phyloP scores from a whole-genome alignment of 2,797 vertebrate species.

The Falco concolor region DNA sequence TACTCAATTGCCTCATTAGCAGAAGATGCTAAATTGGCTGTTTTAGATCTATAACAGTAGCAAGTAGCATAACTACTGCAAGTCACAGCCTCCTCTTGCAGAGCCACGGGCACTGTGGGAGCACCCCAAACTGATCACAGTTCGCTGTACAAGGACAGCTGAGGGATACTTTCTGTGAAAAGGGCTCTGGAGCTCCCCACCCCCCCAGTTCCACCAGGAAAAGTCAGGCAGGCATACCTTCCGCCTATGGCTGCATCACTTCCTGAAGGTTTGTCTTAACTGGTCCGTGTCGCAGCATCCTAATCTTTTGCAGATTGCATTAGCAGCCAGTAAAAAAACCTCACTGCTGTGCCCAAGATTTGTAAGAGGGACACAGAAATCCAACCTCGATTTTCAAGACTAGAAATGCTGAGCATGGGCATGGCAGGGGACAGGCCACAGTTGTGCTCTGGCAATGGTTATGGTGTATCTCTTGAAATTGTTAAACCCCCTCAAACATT shows the following conservation, averaged over 20 bases:
- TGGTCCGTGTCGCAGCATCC: neutral
- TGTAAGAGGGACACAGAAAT: neutral
- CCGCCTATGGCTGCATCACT: neutral
- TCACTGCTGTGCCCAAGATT: no score
- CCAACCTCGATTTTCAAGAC: neutral
- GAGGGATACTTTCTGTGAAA: neutral
- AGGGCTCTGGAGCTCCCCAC: neutral
- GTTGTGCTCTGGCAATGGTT: neutral
- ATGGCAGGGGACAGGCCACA: neutral
- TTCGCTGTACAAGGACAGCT: neutral
- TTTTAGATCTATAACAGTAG: neutral
- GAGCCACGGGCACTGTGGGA: rapidly evolving
- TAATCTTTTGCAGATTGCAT: neutral
- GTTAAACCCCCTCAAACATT: neutral
- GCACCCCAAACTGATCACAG: neutral
- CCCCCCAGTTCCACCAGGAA: neutral
- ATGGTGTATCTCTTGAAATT: neutral
- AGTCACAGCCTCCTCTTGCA: neutral
- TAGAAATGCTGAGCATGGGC: neutral
- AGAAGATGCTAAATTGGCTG: neutral
- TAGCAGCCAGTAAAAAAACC: neutral
- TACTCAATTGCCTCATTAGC: neutral
- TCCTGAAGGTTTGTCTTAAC: neutral
- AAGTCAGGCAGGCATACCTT: neutral
- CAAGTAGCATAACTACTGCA: neutral